Conservation (phyloP, 2,797 vertebrate species). For the Chloroceryle amazona region DNA sequence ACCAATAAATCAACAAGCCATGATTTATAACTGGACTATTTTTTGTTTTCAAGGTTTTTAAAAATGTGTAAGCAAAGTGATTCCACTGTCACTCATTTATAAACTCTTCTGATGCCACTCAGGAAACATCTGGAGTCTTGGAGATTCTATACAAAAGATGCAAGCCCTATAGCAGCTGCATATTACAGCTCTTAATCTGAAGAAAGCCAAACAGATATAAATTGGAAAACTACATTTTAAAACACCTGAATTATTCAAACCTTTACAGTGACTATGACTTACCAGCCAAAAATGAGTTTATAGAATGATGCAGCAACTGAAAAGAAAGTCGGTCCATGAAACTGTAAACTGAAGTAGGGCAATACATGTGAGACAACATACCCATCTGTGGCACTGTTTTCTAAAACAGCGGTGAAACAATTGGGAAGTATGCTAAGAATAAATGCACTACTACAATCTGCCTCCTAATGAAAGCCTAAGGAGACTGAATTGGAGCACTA, state of each 20-base stretch:
- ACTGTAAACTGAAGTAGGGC: background rate
- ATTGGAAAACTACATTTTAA: background rate
- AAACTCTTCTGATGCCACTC: background rate
- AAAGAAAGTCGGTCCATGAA: background rate
- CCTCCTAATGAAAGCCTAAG: background rate
- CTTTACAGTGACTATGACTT: background rate
- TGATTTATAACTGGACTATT: background rate
- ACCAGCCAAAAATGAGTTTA: background rate
- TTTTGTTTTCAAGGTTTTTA: background rate
- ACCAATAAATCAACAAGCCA: background rate
- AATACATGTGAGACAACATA: background rate
- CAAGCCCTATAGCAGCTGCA: background rate
- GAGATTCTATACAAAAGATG: background rate
- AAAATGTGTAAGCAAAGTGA: background rate
- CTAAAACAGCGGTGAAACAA: background rate
- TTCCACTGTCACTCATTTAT: background rate
- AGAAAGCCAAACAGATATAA: background rate
- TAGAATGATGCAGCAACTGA: rapidly evolving
- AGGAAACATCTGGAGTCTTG: background rate
- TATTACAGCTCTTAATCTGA: background rate
- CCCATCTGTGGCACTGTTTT: background rate
- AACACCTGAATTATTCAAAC: background rate
- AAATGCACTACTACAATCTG: background rate
- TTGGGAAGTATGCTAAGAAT: background rate
- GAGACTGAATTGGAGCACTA: background rate